Percentiles rank a stretch among this genome's conserved stretches.
phyloP scores from a whole-genome alignment of 2,888 invertebrate genomes.

The Ophonus ardosiacus region DNA sequence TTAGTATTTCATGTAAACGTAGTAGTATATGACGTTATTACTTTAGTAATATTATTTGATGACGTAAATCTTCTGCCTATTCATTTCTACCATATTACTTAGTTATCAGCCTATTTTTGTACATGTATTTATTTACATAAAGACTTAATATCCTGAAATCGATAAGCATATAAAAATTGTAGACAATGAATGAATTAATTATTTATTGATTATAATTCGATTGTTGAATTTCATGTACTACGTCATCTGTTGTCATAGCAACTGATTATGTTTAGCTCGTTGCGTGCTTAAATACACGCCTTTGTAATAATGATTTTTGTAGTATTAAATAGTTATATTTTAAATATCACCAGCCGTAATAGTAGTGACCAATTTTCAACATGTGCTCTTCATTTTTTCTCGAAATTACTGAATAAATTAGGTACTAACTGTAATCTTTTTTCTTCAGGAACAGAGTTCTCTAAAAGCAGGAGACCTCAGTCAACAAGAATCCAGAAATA shows the following conservation, averaged over 20 bases:
- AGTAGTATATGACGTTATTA: too few species aligned
- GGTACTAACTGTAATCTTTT: slow-evolving; percentile 26
- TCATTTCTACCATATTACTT: too few species aligned
- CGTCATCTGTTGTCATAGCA: slow-evolving; percentile 54
- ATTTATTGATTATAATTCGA: slow-evolving; percentile 36
- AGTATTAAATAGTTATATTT: neutral
- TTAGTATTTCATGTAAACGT: too few species aligned
- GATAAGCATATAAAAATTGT: too few species aligned
- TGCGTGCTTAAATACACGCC: slow-evolving; percentile 4
- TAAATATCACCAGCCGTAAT: neutral
- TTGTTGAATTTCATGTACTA: slow-evolving; percentile 10
- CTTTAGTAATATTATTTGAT: too few species aligned
- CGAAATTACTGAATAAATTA: too few species aligned
- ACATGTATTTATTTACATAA: too few species aligned
- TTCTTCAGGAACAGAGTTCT: slow-evolving; percentile 87
- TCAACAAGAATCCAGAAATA: slow-evolving; percentile 91
- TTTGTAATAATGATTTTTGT: slow-evolving; percentile 26
- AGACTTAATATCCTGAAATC: too few species aligned
- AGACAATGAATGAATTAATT: neutral
- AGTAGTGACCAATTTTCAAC: neutral
- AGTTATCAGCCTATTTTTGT: too few species aligned
- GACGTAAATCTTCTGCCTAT: too few species aligned
- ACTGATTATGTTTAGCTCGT: slow-evolving; percentile 46
- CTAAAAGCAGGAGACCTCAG: slow-evolving; percentile 90
- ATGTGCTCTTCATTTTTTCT: neutral